Conservation (phyloP, 1,140 invertebrate species). For the Cotesia typhae region DNA sequence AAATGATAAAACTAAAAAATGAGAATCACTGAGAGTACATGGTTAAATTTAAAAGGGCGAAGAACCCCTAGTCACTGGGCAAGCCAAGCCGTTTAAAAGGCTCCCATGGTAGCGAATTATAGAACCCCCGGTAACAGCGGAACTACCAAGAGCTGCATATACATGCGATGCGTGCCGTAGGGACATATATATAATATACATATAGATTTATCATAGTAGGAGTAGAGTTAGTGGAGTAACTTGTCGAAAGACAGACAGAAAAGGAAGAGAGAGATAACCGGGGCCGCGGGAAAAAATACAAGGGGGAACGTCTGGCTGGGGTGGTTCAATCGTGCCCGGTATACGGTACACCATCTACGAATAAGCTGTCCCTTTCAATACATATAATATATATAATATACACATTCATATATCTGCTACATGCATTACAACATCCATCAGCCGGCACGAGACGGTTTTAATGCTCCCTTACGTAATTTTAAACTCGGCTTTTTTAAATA, state of each 20-base stretch:
- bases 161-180: conserved; percentile 31
- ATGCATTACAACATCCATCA: conserved; percentile 55
- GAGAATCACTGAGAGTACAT: conserved; percentile 33
- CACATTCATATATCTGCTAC: conserved; percentile 43
- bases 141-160: conserved; percentile 32
- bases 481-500: conserved; percentile 44
- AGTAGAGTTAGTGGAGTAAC: too few relatives aligned
- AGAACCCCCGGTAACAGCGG: conserved; percentile 30
- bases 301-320: conserved; percentile 13
- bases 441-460: conserved; percentile 52
- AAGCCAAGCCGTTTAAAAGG: conserved; percentile 48
- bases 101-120: conserved; percentile 36
- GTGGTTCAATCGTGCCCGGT: conserved; percentile 15
- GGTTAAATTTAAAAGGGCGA: conserved; percentile 51
- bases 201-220: not conserved
- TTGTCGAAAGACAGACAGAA: not conserved
- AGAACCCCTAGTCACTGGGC: conserved; percentile 39
- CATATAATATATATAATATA: conserved; percentile 37
- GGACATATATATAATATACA: conserved; percentile 12
- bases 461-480: conserved; percentile 46
- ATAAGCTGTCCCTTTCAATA: not conserved
- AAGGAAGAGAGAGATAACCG: conserved; percentile 32
- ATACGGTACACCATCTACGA: not conserved
- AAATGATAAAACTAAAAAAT: conserved; percentile 28
- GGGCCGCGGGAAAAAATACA: conserved; percentile 17